Conservation (phyloP, 2,113 vertebrate species). For the Dipodomys spectabilis region DNA sequence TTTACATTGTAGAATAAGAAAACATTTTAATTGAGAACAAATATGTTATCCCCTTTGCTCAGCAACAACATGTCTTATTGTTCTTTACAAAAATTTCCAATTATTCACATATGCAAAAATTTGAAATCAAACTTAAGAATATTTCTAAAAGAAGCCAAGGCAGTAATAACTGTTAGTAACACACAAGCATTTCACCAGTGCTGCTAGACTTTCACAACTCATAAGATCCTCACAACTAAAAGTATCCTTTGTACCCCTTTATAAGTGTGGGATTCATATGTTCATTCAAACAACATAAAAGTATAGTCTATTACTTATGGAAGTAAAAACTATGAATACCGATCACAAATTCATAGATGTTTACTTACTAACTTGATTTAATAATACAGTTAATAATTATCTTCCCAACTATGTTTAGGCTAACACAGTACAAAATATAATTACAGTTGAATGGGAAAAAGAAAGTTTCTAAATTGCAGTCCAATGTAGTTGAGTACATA, state of each 20-base stretch:
- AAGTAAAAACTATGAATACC: background rate
- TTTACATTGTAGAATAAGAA: background rate
- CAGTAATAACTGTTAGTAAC: background rate
- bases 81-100: background rate
- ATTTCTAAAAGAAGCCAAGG: constrained; percentile 10
- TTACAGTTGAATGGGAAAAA: background rate
- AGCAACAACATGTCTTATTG: background rate
- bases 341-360: background rate
- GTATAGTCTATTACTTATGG: background rate
- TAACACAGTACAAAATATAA: background rate
- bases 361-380: constrained; percentile 39
- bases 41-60: background rate
- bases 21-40: constrained; percentile 4
- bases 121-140: background rate
- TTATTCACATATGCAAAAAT: background rate
- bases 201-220: background rate
- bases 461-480: background rate
- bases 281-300: constrained; percentile 9
- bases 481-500: background rate
- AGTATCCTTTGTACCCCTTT: background rate
- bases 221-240: background rate
- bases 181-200: background rate
- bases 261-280: background rate
- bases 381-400: background rate
- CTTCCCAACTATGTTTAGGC: background rate